Conservation (phyloP, 2,797 vertebrate species). For the Hylomyscus alleni region DNA sequence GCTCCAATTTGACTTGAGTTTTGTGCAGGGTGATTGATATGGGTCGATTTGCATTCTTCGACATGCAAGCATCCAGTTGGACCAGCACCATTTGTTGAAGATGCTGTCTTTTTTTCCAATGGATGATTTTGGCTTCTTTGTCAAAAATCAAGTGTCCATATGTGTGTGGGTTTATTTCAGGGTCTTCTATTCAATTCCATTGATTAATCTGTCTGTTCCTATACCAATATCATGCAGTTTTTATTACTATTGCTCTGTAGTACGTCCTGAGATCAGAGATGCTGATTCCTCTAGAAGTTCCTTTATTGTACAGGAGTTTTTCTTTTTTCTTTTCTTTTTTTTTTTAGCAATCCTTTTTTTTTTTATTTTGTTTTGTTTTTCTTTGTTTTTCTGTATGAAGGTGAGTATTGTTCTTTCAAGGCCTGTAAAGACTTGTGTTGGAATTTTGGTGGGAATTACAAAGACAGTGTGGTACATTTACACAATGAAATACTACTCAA, state of each 20-base stretch:
- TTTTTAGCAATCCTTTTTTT: neutral
- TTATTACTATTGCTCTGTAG: neutral
- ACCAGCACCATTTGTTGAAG: neutral
- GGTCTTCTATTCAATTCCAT: neutral
- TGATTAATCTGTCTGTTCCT: neutral
- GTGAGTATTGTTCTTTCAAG: neutral
- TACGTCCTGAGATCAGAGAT: neutral
- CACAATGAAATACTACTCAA: too few relatives aligned
- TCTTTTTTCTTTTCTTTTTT: too few relatives aligned
- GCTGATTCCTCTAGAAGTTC: neutral
- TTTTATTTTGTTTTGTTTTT: too few relatives aligned
- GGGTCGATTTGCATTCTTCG: neutral
- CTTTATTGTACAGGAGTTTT: neutral
- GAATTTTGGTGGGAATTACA: too few relatives aligned
- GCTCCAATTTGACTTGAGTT: neutral
- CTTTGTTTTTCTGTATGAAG: neutral
- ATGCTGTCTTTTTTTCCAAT: neutral
- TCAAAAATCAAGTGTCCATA: neutral
- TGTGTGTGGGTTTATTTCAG: neutral
- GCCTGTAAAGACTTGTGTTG: too few relatives aligned
- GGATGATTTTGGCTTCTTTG: neutral
- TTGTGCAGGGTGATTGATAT: neutral
- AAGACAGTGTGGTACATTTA: too few relatives aligned
- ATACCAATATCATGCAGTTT: neutral
- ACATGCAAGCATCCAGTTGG: neutral